phyloP scores from a whole-genome alignment of 2,888 invertebrate species.

The Bedellia somnulentella region DNA sequence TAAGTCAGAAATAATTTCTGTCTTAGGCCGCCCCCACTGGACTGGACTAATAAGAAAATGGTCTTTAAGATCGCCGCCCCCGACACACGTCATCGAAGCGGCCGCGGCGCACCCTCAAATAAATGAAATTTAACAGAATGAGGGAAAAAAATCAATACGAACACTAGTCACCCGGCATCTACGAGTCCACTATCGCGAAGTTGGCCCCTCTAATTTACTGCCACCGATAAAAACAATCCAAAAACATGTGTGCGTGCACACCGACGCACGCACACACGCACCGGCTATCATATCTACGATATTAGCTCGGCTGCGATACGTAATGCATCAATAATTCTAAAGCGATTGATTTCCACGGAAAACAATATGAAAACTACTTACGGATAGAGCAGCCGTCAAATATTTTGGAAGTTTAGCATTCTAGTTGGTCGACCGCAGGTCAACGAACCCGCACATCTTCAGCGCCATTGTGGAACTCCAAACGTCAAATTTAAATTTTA shows the following conservation, averaged over 20 bases:
- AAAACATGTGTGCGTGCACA: conserved; percentile 22
- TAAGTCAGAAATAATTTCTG: no score
- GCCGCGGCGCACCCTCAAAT: conserved; percentile 50
- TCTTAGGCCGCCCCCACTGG: no score
- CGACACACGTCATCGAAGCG: conserved; percentile 26
- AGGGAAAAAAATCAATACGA: conserved; percentile 59
- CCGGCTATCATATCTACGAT: conserved; percentile 25
- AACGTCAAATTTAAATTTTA: conserved; percentile 32
- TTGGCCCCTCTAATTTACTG: conserved; percentile 47
- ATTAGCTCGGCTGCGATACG: conserved; percentile 37
- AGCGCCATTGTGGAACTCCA: conserved; percentile 45
- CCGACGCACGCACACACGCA: conserved; percentile 11
- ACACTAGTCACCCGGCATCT: conserved; percentile 32
- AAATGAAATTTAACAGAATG: conserved; percentile 62
- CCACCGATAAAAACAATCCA: conserved; percentile 48
- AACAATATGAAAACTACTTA: no score
- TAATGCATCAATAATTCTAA: conserved; percentile 36
- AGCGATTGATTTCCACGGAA: no score
- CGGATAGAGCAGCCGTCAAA: conserved; percentile 53
- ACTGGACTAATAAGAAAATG: no score
- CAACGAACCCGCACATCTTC: background rate
- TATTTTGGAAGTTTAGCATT: conserved; percentile 51
- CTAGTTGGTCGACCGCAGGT: conserved; percentile 22
- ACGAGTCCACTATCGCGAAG: conserved; percentile 37
- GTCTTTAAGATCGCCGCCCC: background rate